Evolutionary conservation across 1,140 invertebrate genomes (phyloP).

Genomic region (Atta texana): DNA sequence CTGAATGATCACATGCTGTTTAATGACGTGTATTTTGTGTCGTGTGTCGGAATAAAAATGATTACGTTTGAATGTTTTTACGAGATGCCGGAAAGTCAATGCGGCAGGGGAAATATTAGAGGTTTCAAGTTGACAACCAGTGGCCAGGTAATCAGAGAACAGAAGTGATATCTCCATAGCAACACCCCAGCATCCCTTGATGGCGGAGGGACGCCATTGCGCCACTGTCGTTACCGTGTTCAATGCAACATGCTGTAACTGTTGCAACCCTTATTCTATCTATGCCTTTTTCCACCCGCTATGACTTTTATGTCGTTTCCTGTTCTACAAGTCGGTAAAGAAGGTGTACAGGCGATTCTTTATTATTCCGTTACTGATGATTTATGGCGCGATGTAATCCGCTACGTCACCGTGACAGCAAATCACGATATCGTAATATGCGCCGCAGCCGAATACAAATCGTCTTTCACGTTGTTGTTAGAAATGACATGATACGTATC

Average conservation of each 20-base stretch:
- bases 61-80: neutral
- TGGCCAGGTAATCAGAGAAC: slow-evolving; percentile 81
- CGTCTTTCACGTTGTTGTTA: slow-evolving; percentile 1
- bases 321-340: slow-evolving; percentile 31
- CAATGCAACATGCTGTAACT: slow-evolving; percentile 59
- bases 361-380: slow-evolving; percentile 68
- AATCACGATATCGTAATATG: slow-evolving; percentile 22
- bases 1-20: no score
- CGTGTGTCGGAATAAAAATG: neutral
- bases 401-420: neutral
- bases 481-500: neutral
- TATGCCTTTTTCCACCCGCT: slow-evolving; percentile 54
- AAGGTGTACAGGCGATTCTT: neutral
- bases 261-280: slow-evolving; percentile 63
- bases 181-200: slow-evolving; percentile 79
- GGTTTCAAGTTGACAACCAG: slow-evolving; percentile 77
- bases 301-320: neutral
- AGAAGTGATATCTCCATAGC: slow-evolving; percentile 79
- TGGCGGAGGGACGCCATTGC: neutral
- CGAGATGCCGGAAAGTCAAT: slow-evolving; percentile 3
- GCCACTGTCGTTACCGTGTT: slow-evolving; percentile 12
- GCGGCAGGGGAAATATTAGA: slow-evolving; percentile 51
- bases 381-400: slow-evolving; percentile 42
- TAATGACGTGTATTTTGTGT: neutral
- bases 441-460: slow-evolving; percentile 22